A percentile compares a stretch with the other conserved stretches of the same genome.
Evolutionary conservation across 2,113 vertebrate species (phyloP).

Genomic region (Trogon surrucura): DNA sequence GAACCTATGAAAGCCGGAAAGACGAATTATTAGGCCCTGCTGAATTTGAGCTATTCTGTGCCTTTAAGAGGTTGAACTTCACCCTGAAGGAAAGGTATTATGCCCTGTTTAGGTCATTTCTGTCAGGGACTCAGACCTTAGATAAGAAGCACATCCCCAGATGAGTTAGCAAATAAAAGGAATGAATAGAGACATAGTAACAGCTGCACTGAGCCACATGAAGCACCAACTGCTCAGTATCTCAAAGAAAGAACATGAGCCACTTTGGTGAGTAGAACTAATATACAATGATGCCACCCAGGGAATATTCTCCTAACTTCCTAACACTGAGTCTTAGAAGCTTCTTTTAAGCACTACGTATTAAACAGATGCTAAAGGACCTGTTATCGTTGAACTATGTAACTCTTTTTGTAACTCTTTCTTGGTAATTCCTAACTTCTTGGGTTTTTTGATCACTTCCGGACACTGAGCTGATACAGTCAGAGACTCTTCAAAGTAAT

Average conservation of each 20-base stretch:
- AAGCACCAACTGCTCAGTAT: background rate
- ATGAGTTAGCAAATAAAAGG: background rate
- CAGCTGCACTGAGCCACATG: background rate
- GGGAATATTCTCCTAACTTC: background rate
- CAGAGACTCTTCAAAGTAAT: background rate
- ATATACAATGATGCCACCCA: background rate
- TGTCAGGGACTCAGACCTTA: background rate
- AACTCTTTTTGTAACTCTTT: background rate
- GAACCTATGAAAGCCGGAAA: background rate
- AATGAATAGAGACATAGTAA: background rate
- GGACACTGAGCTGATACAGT: background rate
- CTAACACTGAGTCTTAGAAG: background rate
- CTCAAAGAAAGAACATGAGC: background rate
- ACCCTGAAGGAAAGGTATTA: background rate
- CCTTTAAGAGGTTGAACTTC: background rate
- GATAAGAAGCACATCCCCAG: background rate
- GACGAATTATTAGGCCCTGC: background rate
- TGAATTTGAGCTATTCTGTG: background rate
- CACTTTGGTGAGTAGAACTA: background rate
- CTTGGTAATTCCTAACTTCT: background rate
- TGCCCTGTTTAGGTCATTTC: background rate
- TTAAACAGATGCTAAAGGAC: background rate
- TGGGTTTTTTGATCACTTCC: background rate
- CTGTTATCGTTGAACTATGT: background rate
- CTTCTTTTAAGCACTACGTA: background rate